These are phyloP conservation scores for Pelecanoides urinatrix DNA, from an alignment of 2,113 vertebrate genomes.

Conservation along the genomic window DNA sequence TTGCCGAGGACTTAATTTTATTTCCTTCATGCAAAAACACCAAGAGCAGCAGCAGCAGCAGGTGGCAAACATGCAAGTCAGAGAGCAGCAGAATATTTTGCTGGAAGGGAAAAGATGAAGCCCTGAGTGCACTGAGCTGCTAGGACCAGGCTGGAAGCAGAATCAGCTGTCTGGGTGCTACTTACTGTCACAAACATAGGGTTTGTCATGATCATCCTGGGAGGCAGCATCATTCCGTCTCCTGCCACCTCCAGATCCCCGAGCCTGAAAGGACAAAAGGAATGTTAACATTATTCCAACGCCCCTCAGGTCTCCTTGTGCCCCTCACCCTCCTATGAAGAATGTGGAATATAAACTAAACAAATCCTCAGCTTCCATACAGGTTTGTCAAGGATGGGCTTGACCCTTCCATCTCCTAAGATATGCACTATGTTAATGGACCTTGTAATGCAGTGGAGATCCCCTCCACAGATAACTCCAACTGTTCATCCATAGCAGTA, in stretches of 20 bases:
- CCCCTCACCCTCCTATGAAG: conserved; percentile 28
- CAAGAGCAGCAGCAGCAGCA: neutral
- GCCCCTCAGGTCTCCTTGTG: neutral
- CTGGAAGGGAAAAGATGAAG: conserved; percentile 4
- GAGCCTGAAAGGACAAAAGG: conserved; percentile 79
- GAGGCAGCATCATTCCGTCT: conserved; percentile 85
- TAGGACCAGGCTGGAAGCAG: conserved; percentile 22
- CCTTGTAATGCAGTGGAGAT: neutral
- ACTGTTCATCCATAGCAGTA: conserved; percentile 27
- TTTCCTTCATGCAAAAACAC: conserved; percentile 25
- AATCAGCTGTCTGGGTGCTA: conserved; percentile 53
- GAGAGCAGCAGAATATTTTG: neutral
- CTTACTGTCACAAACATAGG: conserved; percentile 98
- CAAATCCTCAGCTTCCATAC: conserved; percentile 8
- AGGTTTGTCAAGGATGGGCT: neutral
- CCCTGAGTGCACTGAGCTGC: neutral
- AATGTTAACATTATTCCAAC: neutral
- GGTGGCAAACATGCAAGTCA: neutral
- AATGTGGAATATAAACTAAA: conserved; percentile 21
- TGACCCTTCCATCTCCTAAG: conserved; percentile 13
- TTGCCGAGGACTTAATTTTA: neutral
- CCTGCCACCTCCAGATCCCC: conserved; percentile 86
- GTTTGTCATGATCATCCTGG: conserved; percentile 92
- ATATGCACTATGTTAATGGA: neutral
- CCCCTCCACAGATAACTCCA: neutral